phyloP scores from a whole-genome alignment of 2,888 invertebrate species.

The Hipparchia semele region DNA sequence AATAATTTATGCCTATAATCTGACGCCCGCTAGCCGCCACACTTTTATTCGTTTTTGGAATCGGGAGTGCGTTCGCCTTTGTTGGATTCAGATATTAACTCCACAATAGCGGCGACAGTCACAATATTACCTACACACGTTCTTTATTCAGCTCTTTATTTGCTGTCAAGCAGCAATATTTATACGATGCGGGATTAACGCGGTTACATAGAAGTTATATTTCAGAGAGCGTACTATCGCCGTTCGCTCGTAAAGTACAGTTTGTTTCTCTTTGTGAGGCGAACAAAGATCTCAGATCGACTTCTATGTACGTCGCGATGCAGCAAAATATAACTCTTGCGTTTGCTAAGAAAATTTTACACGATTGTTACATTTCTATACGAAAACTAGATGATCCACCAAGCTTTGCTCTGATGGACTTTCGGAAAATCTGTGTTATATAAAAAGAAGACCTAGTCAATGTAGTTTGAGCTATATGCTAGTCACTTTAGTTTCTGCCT shows the following conservation, averaged over 20 bases:
- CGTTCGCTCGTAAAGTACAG: constrained; percentile 46
- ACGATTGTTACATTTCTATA: neutral
- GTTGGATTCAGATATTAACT: constrained; percentile 73
- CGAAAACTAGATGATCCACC: neutral
- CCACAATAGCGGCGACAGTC: constrained; percentile 69
- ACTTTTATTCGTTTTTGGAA: constrained; percentile 71
- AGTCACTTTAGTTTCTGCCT: no score
- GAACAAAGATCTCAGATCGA: constrained; percentile 29
- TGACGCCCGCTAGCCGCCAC: constrained; percentile 67
- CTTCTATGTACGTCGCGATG: constrained; percentile 16
- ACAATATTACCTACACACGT: constrained; percentile 70
- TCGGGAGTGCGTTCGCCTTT: constrained; percentile 65
- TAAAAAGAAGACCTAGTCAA: no score
- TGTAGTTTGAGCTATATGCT: no score
- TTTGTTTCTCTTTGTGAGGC: constrained; percentile 35
- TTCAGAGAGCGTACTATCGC: constrained; percentile 35
- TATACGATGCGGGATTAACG: constrained; percentile 55
- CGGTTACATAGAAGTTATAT: constrained; percentile 37
- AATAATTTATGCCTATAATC: constrained; percentile 83
- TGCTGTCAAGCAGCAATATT: constrained; percentile 68
- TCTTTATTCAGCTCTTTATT: constrained; percentile 65
- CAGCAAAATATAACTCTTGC: constrained; percentile 34
- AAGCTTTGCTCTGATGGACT: no score
- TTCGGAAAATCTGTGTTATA: no score
- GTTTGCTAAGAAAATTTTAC: constrained; percentile 44